Base-by-base conservation (phyloP, 2,113 vertebrate species). In the Cavia porcellus region DNA sequence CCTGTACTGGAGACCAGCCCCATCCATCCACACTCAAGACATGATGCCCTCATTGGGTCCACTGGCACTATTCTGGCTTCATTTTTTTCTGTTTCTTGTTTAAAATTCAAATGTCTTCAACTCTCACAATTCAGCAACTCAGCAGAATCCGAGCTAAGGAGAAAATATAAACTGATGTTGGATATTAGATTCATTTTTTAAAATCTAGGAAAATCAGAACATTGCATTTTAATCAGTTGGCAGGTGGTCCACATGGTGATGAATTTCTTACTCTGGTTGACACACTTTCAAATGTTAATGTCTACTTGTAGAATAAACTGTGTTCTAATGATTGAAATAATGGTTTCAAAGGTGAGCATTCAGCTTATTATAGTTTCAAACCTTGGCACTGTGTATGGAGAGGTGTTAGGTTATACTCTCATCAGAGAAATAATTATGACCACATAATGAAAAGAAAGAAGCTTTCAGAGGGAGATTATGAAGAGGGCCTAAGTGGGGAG, bases 221-320 rank as follows among this genome's bases (percentile, higher is more conserved):
- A 45, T 91, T 98, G 89, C 94, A 98, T 98, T 98, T 97, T 98
- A 98, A 98, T 98, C 95, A 98, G 86, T 47, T 98, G 98, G 98
- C 98, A 98, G 98, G 98, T 98, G 80, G 96, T 97, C 97, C 91
- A n/a, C 25, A 98, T 97, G 82, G 86, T 98, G 98, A 99, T 98
- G 95, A 96, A 99, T 99, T 98, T 98, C 87, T 42, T 97, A 97
- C 86, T 97, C 96, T 93, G 94, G 97, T 96, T 98, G 98, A 99
- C 98, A 99, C 98, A 98, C 98, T 98, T 98, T 98, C 98, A 98
- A 98, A 98, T 98, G 98, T 98, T 98, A 99, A 99, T 98, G 98
- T 98, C 97, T 98, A 98, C 98, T 85, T 62, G 92, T 98, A 97
- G 96, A 98, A 99, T 98, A 98, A 98, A 97, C 98, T 97, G 45